Conservation (phyloP, 2,888 invertebrate genomes). For the Cerastis rubricosa region DNA sequence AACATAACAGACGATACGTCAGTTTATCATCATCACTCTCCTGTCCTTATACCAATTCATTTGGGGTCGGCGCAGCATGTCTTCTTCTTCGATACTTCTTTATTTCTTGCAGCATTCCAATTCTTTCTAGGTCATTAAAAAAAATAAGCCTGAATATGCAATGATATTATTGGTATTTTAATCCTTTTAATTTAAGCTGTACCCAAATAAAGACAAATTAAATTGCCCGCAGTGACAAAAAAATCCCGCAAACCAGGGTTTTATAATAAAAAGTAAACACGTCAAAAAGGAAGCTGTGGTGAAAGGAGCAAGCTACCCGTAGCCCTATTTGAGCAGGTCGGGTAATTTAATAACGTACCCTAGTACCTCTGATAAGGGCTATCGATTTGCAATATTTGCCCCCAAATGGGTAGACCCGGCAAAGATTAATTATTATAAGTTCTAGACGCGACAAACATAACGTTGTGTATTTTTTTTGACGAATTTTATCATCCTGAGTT, state of each 20-base stretch:
- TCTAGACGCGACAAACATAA: constrained; percentile 30
- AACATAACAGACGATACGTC: no score
- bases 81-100: no score
- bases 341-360: constrained; percentile 82
- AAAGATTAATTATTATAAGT: constrained; percentile 64
- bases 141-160: neutral
- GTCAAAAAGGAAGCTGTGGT: constrained; percentile 28
- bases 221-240: neutral
- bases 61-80: no score
- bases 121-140: neutral
- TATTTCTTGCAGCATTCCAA: no score
- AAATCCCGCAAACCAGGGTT: constrained; percentile 7
- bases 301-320: constrained; percentile 64
- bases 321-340: constrained; percentile 68
- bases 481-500: neutral
- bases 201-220: neutral
- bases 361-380: constrained; percentile 77
- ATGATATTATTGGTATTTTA: neutral
- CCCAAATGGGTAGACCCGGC: constrained; percentile 66
- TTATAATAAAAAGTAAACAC: constrained; percentile 47
- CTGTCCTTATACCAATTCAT: no score
- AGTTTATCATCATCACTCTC: no score
- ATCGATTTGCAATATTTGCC: constrained; percentile 85
- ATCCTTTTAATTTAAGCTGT: neutral
- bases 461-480: neutral